Percentiles rank a stretch among this genome's conserved stretches.
Conservation (phyloP, 2,888 invertebrate species). For the Anodontia alba region DNA sequence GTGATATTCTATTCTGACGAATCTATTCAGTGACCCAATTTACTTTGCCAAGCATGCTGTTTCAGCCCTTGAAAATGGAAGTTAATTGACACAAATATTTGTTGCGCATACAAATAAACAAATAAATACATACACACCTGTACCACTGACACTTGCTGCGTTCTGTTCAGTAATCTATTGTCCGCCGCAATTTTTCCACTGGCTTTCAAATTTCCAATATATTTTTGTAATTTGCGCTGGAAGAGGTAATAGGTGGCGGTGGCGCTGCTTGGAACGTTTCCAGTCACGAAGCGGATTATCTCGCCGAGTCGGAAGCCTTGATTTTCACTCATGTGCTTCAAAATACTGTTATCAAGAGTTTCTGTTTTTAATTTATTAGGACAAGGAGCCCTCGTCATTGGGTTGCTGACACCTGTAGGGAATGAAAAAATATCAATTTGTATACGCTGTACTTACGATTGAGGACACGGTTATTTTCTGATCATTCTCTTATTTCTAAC, state of each 20-base stretch:
- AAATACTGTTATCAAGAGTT: constrained; percentile 75
- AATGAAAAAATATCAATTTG: too few relatives aligned
- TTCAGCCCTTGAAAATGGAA: too few relatives aligned
- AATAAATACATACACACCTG: not conserved
- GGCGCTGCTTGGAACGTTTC: constrained; percentile 79
- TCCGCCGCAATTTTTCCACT: constrained; percentile 47
- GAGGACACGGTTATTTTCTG: too few relatives aligned
- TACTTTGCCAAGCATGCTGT: too few relatives aligned
- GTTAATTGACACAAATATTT: too few relatives aligned
- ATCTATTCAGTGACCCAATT: too few relatives aligned
- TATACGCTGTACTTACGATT: too few relatives aligned
- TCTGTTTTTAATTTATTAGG: constrained; percentile 79
- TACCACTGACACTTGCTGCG: constrained; percentile 7
- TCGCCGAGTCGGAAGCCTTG: constrained; percentile 80
- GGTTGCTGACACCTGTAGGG: constrained; percentile 68
- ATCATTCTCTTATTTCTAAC: too few relatives aligned
- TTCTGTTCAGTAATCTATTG: constrained; percentile 30
- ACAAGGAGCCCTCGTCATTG: constrained; percentile 74
- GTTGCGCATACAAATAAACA: too few relatives aligned
- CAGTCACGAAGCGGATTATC: constrained; percentile 78
- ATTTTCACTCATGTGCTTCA: constrained; percentile 81
- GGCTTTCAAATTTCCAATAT: constrained; percentile 42
- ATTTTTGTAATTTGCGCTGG: constrained; percentile 64
- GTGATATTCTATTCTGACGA: too few relatives aligned
- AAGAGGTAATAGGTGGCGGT: constrained; percentile 81